Evolutionary conservation across 2,797 vertebrate species (phyloP).

Genomic region (Melanotaenia maccullochi): DNA sequence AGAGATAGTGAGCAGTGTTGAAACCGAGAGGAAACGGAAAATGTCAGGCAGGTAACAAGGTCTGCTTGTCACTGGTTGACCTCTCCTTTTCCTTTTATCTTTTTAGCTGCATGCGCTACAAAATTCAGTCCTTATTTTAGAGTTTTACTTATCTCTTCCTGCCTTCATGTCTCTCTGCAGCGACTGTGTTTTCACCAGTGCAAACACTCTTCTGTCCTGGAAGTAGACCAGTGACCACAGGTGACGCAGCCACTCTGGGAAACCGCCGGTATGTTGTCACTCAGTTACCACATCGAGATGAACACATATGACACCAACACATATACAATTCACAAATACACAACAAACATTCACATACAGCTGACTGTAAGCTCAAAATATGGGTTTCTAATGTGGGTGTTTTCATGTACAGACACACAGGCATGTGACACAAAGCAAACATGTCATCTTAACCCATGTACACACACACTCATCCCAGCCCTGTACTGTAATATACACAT

Average conservation of each 20-base stretch:
- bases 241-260: constrained; percentile 21
- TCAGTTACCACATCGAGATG: constrained; percentile 21
- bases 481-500: constrained; percentile 24
- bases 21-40: constrained; percentile 51
- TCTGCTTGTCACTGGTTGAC: background rate
- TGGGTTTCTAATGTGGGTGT: background rate
- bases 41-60: constrained; percentile 41
- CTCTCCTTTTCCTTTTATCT: background rate
- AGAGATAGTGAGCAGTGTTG: constrained; percentile 45
- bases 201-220: constrained; percentile 19
- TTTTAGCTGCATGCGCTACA: constrained; percentile 15
- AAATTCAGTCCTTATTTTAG: background rate
- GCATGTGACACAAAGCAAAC: constrained; percentile 47
- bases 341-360: constrained; percentile 8
- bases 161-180: background rate
- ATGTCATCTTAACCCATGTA: constrained; percentile 27
- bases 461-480: constrained; percentile 14
- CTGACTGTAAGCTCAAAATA: constrained; percentile 27
- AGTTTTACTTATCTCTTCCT: background rate
- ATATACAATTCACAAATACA: constrained; percentile 1
- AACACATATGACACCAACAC: constrained; percentile 38
- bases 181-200: constrained; percentile 1
- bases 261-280: constrained; percentile 53
- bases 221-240: constrained; percentile 38
- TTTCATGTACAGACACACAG: constrained; percentile 10